Evolutionary conservation across 2,797 vertebrate species (phyloP).

Genomic region (Acanthopagrus latus): DNA sequence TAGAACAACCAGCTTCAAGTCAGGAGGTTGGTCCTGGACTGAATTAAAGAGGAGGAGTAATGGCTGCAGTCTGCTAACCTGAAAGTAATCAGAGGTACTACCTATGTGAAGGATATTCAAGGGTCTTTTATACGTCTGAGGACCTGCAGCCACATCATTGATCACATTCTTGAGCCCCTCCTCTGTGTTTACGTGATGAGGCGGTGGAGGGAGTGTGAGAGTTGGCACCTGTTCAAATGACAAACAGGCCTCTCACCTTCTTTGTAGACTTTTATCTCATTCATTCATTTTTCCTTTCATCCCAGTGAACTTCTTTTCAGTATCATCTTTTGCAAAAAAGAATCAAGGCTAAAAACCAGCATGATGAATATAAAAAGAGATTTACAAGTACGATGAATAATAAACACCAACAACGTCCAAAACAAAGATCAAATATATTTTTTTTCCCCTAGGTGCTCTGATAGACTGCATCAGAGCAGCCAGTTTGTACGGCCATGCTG

Average conservation of each 20-base stretch:
- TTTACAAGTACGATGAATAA: not conserved
- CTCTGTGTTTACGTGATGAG: slow-evolving; percentile 27
- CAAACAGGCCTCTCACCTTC: slow-evolving; percentile 42
- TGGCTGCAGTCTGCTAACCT: slow-evolving; percentile 47
- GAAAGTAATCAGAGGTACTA: slow-evolving; percentile 16
- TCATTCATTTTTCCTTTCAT: slow-evolving; percentile 23
- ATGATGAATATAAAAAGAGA: not conserved
- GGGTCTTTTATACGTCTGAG: slow-evolving; percentile 51
- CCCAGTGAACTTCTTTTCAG: not conserved
- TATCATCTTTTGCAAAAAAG: not conserved
- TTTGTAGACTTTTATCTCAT: not conserved
- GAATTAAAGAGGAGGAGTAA: no score
- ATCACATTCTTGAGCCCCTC: slow-evolving; percentile 22
- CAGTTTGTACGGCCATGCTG: not conserved
- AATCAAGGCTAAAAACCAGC: not conserved
- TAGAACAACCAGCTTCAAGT: not conserved
- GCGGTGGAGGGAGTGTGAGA: slow-evolving; percentile 42
- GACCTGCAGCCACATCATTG: not conserved
- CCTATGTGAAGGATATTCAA: slow-evolving; percentile 4
- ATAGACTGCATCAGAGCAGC: not conserved
- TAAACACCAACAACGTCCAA: not conserved
- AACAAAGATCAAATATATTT: not conserved
- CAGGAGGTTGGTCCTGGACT: not conserved
- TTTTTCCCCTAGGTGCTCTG: not conserved
- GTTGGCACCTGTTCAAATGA: slow-evolving; percentile 70